Conservation (phyloP, 2,113 vertebrate species). For the Myanophis thanlyinensis region DNA sequence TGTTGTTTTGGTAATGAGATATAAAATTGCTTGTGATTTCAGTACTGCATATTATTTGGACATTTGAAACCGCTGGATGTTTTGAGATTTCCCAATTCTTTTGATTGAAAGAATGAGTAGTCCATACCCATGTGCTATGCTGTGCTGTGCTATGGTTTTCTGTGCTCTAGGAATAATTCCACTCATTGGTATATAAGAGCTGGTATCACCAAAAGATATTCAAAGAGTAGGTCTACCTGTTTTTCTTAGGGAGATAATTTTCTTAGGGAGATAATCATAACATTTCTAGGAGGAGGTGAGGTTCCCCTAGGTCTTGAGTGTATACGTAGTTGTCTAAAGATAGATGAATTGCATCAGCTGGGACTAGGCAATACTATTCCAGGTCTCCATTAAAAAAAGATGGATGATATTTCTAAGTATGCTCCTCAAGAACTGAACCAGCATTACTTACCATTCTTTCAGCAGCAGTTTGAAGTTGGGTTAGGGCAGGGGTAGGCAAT, state of each 20-base stretch:
- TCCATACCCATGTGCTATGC: background rate
- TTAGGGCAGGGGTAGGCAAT: too few relatives aligned
- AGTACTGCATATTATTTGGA: too few relatives aligned
- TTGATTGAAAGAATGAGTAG: background rate
- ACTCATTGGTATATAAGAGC: background rate
- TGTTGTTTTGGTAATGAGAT: background rate
- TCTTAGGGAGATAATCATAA: background rate
- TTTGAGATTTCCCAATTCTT: background rate
- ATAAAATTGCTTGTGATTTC: background rate
- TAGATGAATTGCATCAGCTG: background rate
- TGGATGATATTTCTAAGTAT: background rate
- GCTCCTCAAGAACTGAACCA: background rate
- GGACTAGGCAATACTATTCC: background rate
- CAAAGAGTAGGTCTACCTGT: background rate
- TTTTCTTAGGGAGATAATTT: background rate
- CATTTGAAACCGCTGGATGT: too few relatives aligned
- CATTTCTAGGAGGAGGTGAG: background rate
- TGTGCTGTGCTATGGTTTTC: background rate
- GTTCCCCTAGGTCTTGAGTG: background rate
- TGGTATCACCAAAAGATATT: background rate
- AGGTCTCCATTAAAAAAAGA: background rate
- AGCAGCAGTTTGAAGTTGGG: background rate
- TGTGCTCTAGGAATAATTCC: background rate
- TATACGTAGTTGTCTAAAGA: background rate
- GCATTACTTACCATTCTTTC: background rate